These are phyloP conservation scores for Cecidostiba fungosa DNA, from an alignment of 2,888 invertebrate genomes.

Conservation along the genomic window DNA sequence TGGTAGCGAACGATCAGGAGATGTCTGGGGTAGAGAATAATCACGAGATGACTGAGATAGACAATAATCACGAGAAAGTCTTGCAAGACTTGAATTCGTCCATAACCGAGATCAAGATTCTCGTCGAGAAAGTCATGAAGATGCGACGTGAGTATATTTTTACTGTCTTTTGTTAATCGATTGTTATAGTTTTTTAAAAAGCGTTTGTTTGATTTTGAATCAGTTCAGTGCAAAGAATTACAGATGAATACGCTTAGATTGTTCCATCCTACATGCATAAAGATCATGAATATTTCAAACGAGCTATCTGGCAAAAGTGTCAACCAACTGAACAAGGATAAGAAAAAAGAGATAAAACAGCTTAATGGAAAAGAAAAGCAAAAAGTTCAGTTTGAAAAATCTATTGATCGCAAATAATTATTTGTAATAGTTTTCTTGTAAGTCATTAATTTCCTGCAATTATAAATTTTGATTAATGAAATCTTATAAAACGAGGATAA, in stretches of 20 bases:
- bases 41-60: conserved; percentile 6
- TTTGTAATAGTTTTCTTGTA: background rate
- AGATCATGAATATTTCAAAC: conserved; percentile 45
- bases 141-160: conserved; percentile 68
- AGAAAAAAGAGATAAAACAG: background rate
- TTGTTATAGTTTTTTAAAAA: conserved; percentile 9
- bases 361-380: conserved; percentile 5
- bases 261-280: conserved; percentile 65
- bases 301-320: conserved; percentile 5
- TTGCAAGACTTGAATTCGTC: conserved; percentile 59
- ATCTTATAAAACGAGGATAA: background rate
- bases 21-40: no score
- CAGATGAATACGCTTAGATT: conserved; percentile 67
- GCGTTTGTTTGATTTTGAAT: conserved; percentile 47
- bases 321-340: background rate
- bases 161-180: background rate
- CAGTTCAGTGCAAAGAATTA: conserved; percentile 69
- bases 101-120: conserved; percentile 64
- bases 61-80: conserved; percentile 32
- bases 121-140: conserved; percentile 68
- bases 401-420: background rate
- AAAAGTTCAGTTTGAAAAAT: conserved; percentile 15
- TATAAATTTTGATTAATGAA: conserved; percentile 23
- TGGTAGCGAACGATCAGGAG: no score
- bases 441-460: conserved; percentile 3